A percentile compares a stretch with the other conserved stretches of the same genome.
phyloP scores from a whole-genome alignment of 2,113 vertebrate genomes.

The Osmerus mordax region DNA sequence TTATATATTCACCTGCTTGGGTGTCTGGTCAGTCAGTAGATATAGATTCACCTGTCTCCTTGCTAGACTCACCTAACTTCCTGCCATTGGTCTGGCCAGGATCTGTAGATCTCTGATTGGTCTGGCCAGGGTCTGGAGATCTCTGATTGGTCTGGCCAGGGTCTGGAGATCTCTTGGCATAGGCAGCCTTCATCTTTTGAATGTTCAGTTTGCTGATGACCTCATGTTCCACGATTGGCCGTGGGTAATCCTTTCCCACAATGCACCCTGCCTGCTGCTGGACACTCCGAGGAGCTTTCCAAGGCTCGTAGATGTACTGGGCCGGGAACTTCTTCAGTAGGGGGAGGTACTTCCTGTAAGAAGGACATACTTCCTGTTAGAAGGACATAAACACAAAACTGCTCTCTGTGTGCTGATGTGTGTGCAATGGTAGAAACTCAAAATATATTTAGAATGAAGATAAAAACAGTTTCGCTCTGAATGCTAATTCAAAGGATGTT shows the following conservation, averaged over 20 bases:
- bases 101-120: no score
- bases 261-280: constrained; percentile 73
- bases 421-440: no score
- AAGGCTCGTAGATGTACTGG: constrained; percentile 73
- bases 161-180: constrained; percentile 44
- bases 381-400: neutral
- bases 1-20: no score
- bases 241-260: constrained; percentile 73
- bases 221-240: constrained; percentile 60
- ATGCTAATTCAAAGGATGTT: neutral
- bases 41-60: no score
- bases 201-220: constrained; percentile 64
- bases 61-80: no score
- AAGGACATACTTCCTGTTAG: no score
- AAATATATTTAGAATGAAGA: no score
- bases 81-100: no score
- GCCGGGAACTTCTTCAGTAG: constrained; percentile 67
- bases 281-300: constrained; percentile 69
- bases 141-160: neutral
- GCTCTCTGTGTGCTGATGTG: no score
- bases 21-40: no score
- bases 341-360: constrained; percentile 72
- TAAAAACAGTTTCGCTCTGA: neutral
- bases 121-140: neutral
- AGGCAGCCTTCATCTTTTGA: constrained; percentile 71